Conservation (phyloP, 2,888 invertebrate genomes). For the Drosophila hamatofila region DNA sequence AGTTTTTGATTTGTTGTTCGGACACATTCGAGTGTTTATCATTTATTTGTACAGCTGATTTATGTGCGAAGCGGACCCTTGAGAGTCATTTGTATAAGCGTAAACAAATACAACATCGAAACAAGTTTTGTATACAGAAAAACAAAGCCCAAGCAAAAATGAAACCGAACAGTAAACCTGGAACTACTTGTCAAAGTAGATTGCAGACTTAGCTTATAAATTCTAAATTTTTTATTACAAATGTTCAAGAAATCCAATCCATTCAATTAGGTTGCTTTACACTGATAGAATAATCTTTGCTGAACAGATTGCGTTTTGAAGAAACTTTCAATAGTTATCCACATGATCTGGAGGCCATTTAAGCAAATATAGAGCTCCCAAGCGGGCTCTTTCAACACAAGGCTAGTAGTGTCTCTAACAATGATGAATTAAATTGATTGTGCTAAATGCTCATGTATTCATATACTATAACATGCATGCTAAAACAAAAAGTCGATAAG, state of each 20-base stretch:
- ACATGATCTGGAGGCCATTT: not conserved
- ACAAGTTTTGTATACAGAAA: not conserved
- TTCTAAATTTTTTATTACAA: slow-evolving; percentile 4
- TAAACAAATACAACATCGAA: not conserved
- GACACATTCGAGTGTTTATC: slow-evolving; percentile 35
- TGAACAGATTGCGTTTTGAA: not conserved
- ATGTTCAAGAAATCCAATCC: not conserved
- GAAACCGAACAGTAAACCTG: not conserved
- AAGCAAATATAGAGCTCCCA: not conserved
- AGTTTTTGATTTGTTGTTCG: slow-evolving; percentile 56
- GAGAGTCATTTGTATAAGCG: slow-evolving; percentile 3
- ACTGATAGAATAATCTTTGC: not conserved
- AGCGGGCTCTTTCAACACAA: not conserved
- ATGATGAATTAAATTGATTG: not conserved
- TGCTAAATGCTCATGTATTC: not conserved
- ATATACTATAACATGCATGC: not conserved
- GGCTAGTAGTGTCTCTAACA: slow-evolving; percentile 10
- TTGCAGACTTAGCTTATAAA: not conserved
- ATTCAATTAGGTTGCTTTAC: not conserved
- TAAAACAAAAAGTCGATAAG: not conserved
- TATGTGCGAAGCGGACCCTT: slow-evolving; percentile 35
- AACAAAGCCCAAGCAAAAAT: not conserved
- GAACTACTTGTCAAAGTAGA: not conserved
- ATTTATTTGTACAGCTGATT: slow-evolving; percentile 46
- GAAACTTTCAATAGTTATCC: not conserved